Base-by-base conservation (phyloP, 2,113 vertebrate species). In the Cebidichthys violaceus region DNA sequence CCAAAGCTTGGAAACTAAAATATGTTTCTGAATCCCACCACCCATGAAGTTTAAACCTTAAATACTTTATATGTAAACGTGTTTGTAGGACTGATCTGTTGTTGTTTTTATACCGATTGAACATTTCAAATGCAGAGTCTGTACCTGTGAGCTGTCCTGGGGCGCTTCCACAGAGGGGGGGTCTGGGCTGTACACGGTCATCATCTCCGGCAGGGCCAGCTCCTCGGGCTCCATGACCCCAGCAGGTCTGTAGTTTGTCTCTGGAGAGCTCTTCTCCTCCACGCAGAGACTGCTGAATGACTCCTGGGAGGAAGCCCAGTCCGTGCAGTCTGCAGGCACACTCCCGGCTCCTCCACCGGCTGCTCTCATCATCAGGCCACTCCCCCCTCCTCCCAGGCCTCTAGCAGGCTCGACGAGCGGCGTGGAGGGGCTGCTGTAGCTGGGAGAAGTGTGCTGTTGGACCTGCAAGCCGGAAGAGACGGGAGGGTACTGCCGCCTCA, bases 101-200 rank as follows among this genome's bases (percentile, higher is more conserved):
- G 18, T 7, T 67, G 47, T 57, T 18, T 15, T 31, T 13, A 37
- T 20, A 37, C 6, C 18, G 1, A 24, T 9, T 55, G 8, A 62
- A 45, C 14, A 17, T 18, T 50, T 75, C 6, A 70, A 6, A 29
- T 27, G 68, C 17, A 24, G 29, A 2, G 43, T 61, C 6, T 43
- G 27, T 92, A 96, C 95, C 95, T 94, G 89, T 33, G 70, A 47
- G 67, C 31, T 54, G 66, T 90, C 87, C 50, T 88, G 81, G 18
- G 91, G 84, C 9, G 31, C 31, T 5, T 87, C 88, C 62, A 62
- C 27, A 33, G 81, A n/a, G 2, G 59, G 79, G 1, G 4, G 0
- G 4, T 87, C 86, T 15, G 86, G 65, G 65, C 37, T 61, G 81
- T 82, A 83, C 33, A 89, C 75, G 0, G 79, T 82, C 77, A 86